phyloP scores from a whole-genome alignment of 2,113 vertebrate species.

The Glaucidium brasilianum region DNA sequence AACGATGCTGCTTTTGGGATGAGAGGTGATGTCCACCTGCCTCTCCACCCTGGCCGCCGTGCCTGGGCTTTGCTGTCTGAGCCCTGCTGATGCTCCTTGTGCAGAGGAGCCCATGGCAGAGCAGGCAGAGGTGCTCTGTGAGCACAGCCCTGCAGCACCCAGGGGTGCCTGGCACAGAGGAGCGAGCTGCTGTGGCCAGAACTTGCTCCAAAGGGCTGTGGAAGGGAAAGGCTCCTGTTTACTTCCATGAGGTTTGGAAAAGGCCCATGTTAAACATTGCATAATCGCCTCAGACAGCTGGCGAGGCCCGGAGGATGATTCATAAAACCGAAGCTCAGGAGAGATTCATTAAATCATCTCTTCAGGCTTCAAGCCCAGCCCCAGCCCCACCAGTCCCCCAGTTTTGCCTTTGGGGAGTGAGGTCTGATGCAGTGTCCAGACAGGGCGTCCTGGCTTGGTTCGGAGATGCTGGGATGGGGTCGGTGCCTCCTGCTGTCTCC shows the following conservation, averaged over 20 bases:
- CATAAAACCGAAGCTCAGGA: not conserved
- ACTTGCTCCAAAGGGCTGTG: not conserved
- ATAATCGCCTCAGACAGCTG: slow-evolving; percentile 49
- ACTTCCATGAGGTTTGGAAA: slow-evolving; percentile 46
- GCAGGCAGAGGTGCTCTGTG: not conserved
- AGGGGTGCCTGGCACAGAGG: not conserved
- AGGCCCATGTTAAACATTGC: slow-evolving; percentile 58
- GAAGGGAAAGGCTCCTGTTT: slow-evolving; percentile 34
- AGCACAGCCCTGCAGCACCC: not conserved
- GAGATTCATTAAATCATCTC: slow-evolving; percentile 30
- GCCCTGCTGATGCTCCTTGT: not conserved
- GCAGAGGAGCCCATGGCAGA: not conserved
- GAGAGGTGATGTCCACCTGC: not conserved
- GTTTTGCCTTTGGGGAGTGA: not conserved
- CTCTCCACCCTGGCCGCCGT: accelerated
- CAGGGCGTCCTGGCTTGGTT: not conserved
- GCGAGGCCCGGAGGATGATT: slow-evolving; percentile 31
- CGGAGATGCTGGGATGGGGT: not conserved
- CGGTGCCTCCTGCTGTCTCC: accelerated
- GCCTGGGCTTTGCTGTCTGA: not conserved
- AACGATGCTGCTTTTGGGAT: not conserved
- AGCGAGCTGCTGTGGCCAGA: not conserved
- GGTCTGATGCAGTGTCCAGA: not conserved
- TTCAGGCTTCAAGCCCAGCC: not conserved
- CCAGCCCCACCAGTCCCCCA: not conserved